Evolutionary conservation across 2,797 vertebrate genomes (phyloP).

Genomic region (Esox lucius): DNA sequence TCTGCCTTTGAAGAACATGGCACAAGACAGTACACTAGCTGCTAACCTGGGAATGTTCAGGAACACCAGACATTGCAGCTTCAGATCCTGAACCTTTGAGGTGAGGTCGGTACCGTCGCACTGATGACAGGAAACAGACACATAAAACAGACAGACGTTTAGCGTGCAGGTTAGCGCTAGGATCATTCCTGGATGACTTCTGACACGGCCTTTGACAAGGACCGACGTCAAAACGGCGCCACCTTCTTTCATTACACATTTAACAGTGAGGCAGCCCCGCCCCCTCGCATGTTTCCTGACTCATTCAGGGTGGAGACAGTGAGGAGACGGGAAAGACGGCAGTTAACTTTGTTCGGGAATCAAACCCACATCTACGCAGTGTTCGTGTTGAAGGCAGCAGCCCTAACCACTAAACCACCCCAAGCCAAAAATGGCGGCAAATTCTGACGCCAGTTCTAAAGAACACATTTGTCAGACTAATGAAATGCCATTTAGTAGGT

Average conservation of each 20-base stretch:
- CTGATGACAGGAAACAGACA: constrained; percentile 55
- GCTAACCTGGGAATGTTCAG: constrained; percentile 93
- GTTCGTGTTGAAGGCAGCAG: no score
- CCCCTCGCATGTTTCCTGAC: no score
- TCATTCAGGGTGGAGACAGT: no score
- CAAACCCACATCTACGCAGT: no score
- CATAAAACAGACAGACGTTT: background rate
- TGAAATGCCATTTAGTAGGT: background rate
- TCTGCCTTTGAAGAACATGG: background rate
- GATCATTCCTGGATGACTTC: background rate
- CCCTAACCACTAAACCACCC: no score
- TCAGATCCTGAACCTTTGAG: constrained; percentile 93
- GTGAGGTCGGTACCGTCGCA: constrained; percentile 92
- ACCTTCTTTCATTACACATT: background rate
- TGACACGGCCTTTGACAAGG: background rate
- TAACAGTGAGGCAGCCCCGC: no score
- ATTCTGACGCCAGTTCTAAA: background rate
- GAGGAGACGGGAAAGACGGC: no score
- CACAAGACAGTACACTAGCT: background rate
- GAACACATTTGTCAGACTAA: background rate
- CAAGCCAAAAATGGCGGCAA: background rate
- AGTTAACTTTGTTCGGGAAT: no score
- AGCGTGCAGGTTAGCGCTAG: background rate
- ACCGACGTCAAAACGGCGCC: background rate
- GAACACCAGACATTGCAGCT: constrained; percentile 94